Evolutionary conservation across 2,797 vertebrate species (phyloP).

Genomic region (Oreochromis mossambicus): DNA sequence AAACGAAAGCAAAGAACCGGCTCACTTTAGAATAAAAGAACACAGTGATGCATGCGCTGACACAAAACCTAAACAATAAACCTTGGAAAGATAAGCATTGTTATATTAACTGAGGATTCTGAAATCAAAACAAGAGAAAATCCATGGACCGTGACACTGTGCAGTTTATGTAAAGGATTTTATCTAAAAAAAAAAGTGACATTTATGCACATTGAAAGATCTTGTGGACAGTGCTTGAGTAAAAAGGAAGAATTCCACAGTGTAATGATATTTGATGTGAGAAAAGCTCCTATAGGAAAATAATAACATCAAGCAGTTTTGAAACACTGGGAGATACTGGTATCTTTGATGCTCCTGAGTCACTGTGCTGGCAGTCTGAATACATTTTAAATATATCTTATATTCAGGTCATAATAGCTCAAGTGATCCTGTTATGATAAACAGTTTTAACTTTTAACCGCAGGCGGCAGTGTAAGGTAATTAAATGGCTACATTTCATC

Average conservation of each 20-base stretch:
- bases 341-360: not conserved
- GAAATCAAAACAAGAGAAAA: not conserved
- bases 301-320: not conserved
- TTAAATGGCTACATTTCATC: not conserved
- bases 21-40: not conserved
- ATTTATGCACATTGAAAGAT: not conserved
- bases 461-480: not conserved
- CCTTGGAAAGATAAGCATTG: not conserved
- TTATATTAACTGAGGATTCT: not conserved
- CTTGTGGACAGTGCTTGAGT: not conserved
- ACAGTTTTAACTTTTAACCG: not conserved
- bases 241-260: not conserved
- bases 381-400: not conserved
- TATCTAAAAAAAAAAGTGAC: not conserved
- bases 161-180: not conserved
- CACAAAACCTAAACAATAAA: not conserved
- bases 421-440: not conserved
- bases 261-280: not conserved
- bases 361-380: not conserved
- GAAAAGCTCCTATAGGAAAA: not conserved
- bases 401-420: not conserved
- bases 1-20: not conserved
- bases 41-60: not conserved
- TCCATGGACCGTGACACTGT: not conserved
- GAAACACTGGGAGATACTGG: not conserved